Percentiles rank a stretch among this genome's conserved stretches.
phyloP scores from a whole-genome alignment of 2,113 vertebrate genomes.

The Apteryx mantelli region DNA sequence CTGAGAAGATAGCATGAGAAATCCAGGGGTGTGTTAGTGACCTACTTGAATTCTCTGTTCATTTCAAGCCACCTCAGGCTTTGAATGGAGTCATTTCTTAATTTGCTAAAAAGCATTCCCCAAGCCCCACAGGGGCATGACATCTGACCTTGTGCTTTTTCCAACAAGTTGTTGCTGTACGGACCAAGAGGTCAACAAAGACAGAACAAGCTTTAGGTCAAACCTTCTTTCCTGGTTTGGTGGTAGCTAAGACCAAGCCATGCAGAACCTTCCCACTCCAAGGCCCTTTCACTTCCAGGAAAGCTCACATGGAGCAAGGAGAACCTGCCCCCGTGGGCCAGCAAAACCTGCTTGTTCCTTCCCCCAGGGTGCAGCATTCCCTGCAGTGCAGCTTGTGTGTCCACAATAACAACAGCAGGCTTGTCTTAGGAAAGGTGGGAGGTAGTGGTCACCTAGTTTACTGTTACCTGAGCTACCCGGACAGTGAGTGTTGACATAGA shows the following conservation, averaged over 20 bases:
- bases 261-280: background rate
- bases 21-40: background rate
- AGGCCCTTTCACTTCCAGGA: background rate
- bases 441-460: no score
- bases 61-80: background rate
- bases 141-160: background rate
- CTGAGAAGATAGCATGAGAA: background rate
- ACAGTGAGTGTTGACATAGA: background rate
- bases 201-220: background rate
- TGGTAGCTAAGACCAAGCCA: background rate
- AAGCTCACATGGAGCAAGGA: background rate
- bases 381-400: background rate
- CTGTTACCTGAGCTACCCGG: background rate
- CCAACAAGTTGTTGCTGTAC: fast-evolving
- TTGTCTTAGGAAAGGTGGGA: background rate
- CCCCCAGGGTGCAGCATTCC: background rate
- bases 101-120: background rate
- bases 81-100: background rate
- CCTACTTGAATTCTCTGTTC: background rate
- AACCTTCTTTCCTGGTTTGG: background rate
- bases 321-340: background rate
- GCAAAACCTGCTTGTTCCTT: background rate
- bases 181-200: background rate
- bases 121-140: background rate
- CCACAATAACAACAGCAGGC: background rate